Base-by-base conservation (phyloP, 2,888 invertebrate genomes). In the Drosophila basisetae region DNA sequence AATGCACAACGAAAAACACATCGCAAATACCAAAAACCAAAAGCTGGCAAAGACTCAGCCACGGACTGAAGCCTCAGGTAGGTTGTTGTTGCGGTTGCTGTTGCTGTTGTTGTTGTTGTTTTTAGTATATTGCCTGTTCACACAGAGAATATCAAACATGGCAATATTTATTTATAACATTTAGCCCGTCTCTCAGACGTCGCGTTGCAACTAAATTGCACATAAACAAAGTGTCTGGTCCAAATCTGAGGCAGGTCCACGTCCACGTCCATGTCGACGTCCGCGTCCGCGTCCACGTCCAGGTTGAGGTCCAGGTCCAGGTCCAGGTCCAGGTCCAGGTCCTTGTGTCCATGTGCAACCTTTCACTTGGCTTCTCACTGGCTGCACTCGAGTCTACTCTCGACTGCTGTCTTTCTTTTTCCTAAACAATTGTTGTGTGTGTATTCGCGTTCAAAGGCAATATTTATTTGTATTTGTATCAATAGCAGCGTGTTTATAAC, bases 401-500 rank as follows among this genome's bases (percentile, higher is more conserved):
- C 52, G 41, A 37, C 77, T 77, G 69, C 78, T 68, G 65, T 82
- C 82, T 80, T 78, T 78, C 81, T 80, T 39, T 55, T 55, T 78
- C 73, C 72, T 82, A 73, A 79, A 73, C 76, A 79, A 79, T 78
- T 73, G 73, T 53, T 63, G 22, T 33, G 55, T 54, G 25, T 56
- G 18, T 56, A n/a, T 7, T 37, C 47, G 25, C 54, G 28, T 59
- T 39, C 61, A 54, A 62, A 41, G 54, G 50, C 62, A 58, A 73
- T 82, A 89, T 91, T 89, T 91, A 89, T 89, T 84, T 89, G 85
- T 84, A 74, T 84, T 87, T 82, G 83, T 87, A 88, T 84, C 89
- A 89, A 90, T 86, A 87, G 78, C 84, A 83, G 78, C 90, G 79
- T 88, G 88, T 89, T 88, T 89, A 89, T 89, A 89, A 89, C 88